Evolutionary conservation across 2,888 invertebrate genomes (phyloP).

Genomic region (Eugnorisma glareosa): DNA sequence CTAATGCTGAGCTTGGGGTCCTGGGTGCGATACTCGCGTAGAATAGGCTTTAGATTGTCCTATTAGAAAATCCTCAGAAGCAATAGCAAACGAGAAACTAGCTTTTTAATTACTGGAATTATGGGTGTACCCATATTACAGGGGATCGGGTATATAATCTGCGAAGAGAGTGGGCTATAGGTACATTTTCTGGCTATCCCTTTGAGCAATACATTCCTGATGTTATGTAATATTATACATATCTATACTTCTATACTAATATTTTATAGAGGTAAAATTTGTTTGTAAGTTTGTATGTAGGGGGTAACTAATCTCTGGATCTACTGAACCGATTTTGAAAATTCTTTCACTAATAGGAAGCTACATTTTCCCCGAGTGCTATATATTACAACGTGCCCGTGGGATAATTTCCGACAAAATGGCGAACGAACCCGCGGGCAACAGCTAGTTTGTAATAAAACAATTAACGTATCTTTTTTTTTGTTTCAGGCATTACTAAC

Average conservation of each 20-base stretch:
- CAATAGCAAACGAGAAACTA: not conserved
- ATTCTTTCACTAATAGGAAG: too few species aligned
- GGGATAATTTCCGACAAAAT: too few species aligned
- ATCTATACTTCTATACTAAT: too few species aligned
- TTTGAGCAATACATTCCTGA: not conserved
- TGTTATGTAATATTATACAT: not conserved
- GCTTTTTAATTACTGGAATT: not conserved
- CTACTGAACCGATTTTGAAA: too few species aligned
- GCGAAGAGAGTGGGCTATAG: not conserved
- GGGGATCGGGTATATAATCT: not conserved
- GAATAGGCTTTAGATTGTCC: not conserved
- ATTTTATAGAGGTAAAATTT: too few species aligned
- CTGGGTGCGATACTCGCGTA: not conserved
- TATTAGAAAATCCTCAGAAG: not conserved
- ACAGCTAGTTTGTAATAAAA: too few species aligned
- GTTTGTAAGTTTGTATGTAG: too few species aligned
- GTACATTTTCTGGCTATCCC: not conserved
- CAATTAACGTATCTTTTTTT: conserved; percentile 17
- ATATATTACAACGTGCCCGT: too few species aligned
- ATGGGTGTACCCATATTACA: not conserved
- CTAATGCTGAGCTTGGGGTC: not conserved
- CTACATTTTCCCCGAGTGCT: too few species aligned
- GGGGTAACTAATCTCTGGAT: too few species aligned
- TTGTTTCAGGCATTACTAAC: conserved; percentile 92
- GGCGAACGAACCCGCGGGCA: too few species aligned